These are phyloP conservation scores for Horisme vitalbata DNA, from an alignment of 2,888 invertebrate species.

Conservation along the genomic window DNA sequence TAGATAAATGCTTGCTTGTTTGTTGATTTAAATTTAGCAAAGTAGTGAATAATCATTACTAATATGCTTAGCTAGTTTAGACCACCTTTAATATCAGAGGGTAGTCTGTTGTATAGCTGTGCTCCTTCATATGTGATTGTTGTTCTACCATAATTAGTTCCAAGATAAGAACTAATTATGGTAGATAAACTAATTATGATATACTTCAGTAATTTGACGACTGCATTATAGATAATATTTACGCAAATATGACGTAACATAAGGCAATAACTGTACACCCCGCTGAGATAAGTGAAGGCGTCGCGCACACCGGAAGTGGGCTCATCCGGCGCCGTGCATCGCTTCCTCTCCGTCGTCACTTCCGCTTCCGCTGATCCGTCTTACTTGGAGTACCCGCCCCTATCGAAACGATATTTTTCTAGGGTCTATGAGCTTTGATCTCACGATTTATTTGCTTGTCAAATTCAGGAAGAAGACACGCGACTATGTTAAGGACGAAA, in stretches of 20 bases:
- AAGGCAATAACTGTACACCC: constrained; percentile 61
- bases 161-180: too few species aligned
- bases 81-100: too few species aligned
- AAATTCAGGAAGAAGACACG: constrained; percentile 78
- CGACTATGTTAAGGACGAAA: constrained; percentile 51
- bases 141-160: too few species aligned
- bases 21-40: too few species aligned
- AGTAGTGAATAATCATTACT: too few species aligned
- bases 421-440: constrained; percentile 65
- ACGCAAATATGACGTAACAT: constrained; percentile 41
- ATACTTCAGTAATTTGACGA: constrained; percentile 8
- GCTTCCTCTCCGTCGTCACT: constrained; percentile 73
- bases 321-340: constrained; percentile 72
- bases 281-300: constrained; percentile 78
- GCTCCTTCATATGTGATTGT: too few species aligned
- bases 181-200: neutral
- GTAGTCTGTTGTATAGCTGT: too few species aligned
- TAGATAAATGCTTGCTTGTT: too few species aligned
- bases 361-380: constrained; percentile 73
- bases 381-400: constrained; percentile 57
- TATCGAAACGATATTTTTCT: constrained; percentile 62
- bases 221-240: constrained; percentile 18
- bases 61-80: too few species aligned
- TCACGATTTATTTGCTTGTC: constrained; percentile 79
- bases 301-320: constrained; percentile 68